Evolutionary conservation across 2,113 vertebrate species (phyloP).

Genomic region (Cnemophilus loriae): DNA sequence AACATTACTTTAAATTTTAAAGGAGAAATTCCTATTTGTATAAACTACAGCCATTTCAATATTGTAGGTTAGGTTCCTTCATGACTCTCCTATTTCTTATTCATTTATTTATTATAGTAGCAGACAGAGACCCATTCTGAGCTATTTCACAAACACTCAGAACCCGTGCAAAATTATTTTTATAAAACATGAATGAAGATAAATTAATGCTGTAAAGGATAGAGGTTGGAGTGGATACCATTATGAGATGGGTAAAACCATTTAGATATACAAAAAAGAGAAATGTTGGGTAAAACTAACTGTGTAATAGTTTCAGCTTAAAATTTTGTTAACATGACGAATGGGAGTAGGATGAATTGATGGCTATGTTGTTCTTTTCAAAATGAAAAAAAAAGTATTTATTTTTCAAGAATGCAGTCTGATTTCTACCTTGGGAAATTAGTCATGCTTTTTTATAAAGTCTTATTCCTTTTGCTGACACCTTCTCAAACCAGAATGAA

Average conservation of each 20-base stretch:
- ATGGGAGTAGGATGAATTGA: neutral
- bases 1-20: neutral
- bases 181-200: neutral
- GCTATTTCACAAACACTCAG: neutral
- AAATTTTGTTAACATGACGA: neutral
- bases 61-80: neutral
- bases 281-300: rapidly evolving
- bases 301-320: neutral
- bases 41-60: neutral
- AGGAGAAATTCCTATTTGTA: neutral
- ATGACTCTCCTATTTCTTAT: neutral
- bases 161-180: neutral
- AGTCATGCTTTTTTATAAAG: neutral
- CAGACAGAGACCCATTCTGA: neutral
- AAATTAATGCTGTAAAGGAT: neutral
- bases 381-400: neutral
- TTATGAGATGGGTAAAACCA: neutral
- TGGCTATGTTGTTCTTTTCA: neutral
- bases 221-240: neutral
- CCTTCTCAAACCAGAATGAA: neutral
- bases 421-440: neutral
- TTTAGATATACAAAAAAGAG: neutral
- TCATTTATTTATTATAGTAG: neutral
- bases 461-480: neutral
- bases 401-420: neutral